These are phyloP conservation scores for Tenthredo livida DNA, from an alignment of 2,888 invertebrate species.

Conservation along the genomic window DNA sequence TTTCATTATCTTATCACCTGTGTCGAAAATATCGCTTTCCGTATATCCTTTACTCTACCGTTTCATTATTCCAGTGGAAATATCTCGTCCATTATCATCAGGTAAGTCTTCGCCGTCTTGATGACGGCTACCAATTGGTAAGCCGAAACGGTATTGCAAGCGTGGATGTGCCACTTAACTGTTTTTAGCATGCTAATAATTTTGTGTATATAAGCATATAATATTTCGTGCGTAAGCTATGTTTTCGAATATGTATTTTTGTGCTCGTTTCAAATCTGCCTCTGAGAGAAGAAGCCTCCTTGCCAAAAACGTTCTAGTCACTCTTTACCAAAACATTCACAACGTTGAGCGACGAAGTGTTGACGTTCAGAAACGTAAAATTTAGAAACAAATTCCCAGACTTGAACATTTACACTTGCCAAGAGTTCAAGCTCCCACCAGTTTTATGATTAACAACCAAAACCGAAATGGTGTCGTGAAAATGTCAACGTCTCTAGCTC, in stretches of 20 bases:
- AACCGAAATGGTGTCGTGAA: not conserved
- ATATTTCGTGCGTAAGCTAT: not conserved
- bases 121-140: conserved; percentile 30
- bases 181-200: conserved; percentile 36
- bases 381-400: conserved; percentile 26
- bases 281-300: not conserved
- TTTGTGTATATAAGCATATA: not conserved
- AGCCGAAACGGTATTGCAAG: conserved; percentile 35
- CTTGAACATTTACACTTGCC: not conserved
- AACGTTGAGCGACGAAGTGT: not conserved
- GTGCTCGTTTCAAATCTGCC: conserved; percentile 8
- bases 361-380: not conserved
- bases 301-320: not conserved
- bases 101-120: conserved; percentile 70
- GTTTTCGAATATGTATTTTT: conserved; percentile 28
- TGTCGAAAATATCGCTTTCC: not conserved
- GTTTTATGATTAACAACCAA: not conserved
- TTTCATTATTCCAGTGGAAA: conserved; percentile 73
- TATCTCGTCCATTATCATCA: conserved; percentile 70
- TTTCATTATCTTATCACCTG: conserved; percentile 12
- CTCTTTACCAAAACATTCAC: not conserved
- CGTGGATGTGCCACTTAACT: not conserved
- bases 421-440: not conserved
- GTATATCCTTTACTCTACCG: conserved; percentile 51
- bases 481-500: not conserved